Evolutionary conservation across 1,140 invertebrate species (phyloP), one percentile per base, ranked within the genome.

Genomic region (Notospermus geniculatus): DNA sequence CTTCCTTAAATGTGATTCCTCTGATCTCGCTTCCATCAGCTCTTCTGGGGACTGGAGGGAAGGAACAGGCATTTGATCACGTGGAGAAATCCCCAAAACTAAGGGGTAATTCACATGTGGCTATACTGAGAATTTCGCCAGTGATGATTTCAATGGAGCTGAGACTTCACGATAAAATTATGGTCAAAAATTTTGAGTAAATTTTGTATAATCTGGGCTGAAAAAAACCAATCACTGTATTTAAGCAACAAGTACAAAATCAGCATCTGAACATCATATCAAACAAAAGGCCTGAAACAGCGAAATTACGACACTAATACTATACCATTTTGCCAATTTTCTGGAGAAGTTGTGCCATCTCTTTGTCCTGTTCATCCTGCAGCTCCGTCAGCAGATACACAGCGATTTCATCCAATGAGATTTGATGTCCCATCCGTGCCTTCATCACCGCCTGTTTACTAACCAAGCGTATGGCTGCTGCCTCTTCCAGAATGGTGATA

Each of bases 401-500:
- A 25, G 62, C 65, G 17, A 73, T 64, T 15, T 68, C 69, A 11
- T 74, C 74, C 58, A 67, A 64, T 11, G 62, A 60, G 9, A 62
- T 27, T 36, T 62, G 41, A 28, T 43, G 29, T 0, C 50, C 29
- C 28, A 62, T 45, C 17, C 17, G 17, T 4, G 39, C 29, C 39
- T 66, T 63, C 29, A 64, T 39, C 17, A 15, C 17, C 9, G 28
- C 25, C 36, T 66, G 60, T 53, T 63, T 67, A 54, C 69, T 61
- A 4, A 73, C 66, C 28, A 57, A 60, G 30, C 68, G 60, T 2
- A 78, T 65, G 2, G 75, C 76, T 11, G 71, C 72, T 52, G 71
- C 71, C 57, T 78, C 76, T 54, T 78, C 76, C 27, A 78, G 54
- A 28, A 78, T 69, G 57, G 46, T 59, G 11, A 63, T 62, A 52